Conservation (phyloP, 2,797 vertebrate species). For the Pitangus sulphuratus region DNA sequence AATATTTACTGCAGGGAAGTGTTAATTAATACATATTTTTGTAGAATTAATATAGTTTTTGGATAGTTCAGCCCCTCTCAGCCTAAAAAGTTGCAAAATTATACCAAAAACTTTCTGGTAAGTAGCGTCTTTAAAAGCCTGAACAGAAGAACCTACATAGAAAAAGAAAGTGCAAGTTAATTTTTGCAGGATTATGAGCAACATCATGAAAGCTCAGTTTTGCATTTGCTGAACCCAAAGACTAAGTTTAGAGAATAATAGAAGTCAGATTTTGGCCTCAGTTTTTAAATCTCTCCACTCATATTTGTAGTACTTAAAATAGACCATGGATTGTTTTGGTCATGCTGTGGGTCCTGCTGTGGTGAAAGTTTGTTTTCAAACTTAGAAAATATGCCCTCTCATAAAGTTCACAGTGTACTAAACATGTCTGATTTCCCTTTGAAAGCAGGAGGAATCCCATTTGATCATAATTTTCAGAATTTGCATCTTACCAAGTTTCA, state of each 20-base stretch:
- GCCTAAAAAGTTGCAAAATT: not conserved
- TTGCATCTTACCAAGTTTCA: not conserved
- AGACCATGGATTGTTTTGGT: not conserved
- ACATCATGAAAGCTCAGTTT: not conserved
- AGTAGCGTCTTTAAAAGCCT: not conserved
- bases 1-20: not conserved
- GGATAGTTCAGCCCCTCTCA: not conserved
- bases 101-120: not conserved
- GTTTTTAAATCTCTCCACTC: not conserved
- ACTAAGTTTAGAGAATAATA: not conserved
- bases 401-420: not conserved
- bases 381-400: not conserved
- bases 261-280: not conserved
- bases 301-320: not conserved
- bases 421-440: not conserved
- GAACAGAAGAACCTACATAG: not conserved
- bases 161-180: not conserved
- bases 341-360: not conserved
- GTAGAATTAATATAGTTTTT: not conserved
- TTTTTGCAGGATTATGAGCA: not conserved
- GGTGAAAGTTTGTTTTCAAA: not conserved
- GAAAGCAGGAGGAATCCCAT: not conserved
- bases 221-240: not conserved
- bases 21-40: not conserved
- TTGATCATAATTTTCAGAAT: not conserved